Evolutionary conservation across 2,888 invertebrate genomes (phyloP).

Genomic region (Xestoiulus laeticollis): DNA sequence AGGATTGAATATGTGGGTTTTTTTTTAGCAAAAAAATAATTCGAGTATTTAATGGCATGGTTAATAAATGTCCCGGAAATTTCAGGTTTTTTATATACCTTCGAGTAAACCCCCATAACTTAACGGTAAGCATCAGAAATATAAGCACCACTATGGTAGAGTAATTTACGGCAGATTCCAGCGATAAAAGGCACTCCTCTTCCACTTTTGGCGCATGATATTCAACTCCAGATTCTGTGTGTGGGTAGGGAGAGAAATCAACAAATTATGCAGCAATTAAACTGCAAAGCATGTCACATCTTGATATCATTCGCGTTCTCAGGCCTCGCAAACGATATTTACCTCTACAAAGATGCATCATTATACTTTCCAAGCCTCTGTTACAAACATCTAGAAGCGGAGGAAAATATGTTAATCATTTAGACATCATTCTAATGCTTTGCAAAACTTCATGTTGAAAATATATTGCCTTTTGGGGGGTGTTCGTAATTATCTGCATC

Average conservation of each 20-base stretch:
- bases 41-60: too few species aligned
- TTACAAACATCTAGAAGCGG: conserved; percentile 50
- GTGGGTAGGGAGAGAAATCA: neutral
- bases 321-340: too few species aligned
- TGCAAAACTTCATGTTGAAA: neutral
- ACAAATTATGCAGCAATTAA: too few species aligned
- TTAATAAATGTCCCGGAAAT: neutral
- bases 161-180: conserved; percentile 36
- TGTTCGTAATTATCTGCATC: conserved; percentile 48
- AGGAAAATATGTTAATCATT: conserved; percentile 3
- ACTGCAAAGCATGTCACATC: too few species aligned
- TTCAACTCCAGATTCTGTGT: conserved; percentile 42
- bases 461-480: conserved; percentile 51
- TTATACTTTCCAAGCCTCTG: conserved; percentile 51
- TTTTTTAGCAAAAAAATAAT: neutral
- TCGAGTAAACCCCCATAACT: neutral
- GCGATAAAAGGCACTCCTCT: conserved; percentile 44
- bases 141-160: neutral
- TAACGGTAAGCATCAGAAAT: neutral
- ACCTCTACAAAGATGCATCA: conserved; percentile 52
- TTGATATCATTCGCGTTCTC: too few species aligned
- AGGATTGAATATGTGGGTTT: neutral
- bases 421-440: neutral
- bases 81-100: neutral
- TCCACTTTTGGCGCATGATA: neutral